Base-by-base conservation (phyloP, 2,797 vertebrate genomes). In the Buphagus erythrorhynchus region DNA sequence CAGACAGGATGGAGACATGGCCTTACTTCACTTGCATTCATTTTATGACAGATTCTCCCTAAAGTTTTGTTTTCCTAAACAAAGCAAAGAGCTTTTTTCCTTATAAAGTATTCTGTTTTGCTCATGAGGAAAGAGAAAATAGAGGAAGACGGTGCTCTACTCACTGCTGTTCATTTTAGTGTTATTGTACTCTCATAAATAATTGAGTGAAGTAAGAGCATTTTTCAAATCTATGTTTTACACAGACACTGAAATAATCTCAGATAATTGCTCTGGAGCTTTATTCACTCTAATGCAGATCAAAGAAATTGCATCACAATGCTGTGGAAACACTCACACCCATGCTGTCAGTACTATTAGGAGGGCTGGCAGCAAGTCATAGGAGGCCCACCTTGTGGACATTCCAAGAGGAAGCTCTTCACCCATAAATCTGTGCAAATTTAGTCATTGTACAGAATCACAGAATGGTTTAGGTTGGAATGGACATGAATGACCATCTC, bases 291-390 rank as follows among this genome's bases (percentile, higher is more conserved):
- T 68, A 85, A 66, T 10, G 26, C 13, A 33, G 59, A 82, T 89
- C 78, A 93, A 95, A 93, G 52, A 91, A 79, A 73, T 85, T 91
- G 81, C 72, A 82, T 87, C 78, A 91, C 29, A 69, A 75, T 63
- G 20, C 66, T 20, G 8, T 67, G 31, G 57, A 92, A 97, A 76
- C 33, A 76, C 24, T 90, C 62, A 90, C 66, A 74, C 28, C 43
- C 43, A 16, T 82, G 49, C 21, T 88, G 57, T 72, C 20, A 54
- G 77, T 38, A 20, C 36, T 58, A 35, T 58, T 62, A 62, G 35
- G 40, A 78, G n/a, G 55, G 48, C 43, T 75, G 80, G 29, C 80
- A 88, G 52, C 42, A 65, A n/a, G 49, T 46, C 31, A 3, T 33
- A 54, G 21, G 28, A 80, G 69, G 35, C 14, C 31, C 86, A 57